Percentiles rank a stretch among this genome's conserved stretches.
Evolutionary conservation across 2,113 vertebrate species (phyloP).

Genomic region (Cercopithecus mona): DNA sequence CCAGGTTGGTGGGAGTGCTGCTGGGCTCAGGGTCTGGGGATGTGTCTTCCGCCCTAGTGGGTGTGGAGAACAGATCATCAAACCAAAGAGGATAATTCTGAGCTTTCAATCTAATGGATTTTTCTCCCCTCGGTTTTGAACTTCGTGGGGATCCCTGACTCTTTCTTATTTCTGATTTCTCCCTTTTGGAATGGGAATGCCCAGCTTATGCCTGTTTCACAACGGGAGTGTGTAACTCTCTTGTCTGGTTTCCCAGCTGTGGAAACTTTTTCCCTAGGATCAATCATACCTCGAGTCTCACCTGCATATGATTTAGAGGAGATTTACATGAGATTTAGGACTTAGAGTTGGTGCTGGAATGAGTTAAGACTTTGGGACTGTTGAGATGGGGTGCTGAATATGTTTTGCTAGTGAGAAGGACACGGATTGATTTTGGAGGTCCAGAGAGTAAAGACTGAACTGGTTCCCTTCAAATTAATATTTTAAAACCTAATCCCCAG

Average conservation of each 20-base stretch:
- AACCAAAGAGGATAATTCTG: too few relatives aligned
- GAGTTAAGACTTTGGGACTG: background rate
- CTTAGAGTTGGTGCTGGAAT: background rate
- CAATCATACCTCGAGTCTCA: background rate
- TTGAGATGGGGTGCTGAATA: background rate
- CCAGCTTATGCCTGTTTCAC: background rate
- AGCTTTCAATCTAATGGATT: background rate
- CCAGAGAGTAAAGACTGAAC: background rate
- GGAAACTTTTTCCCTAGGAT: background rate
- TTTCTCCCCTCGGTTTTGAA: background rate
- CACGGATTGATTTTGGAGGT: background rate
- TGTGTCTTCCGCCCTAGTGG: fast-evolving
- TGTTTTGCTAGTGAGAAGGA: background rate
- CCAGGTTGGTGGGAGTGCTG: background rate
- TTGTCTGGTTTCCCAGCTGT: background rate
- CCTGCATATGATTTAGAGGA: background rate
- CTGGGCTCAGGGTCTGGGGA: too few relatives aligned
- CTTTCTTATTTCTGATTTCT: background rate
- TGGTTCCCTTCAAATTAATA: background rate
- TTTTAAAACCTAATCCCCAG: background rate
- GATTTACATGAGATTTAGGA: background rate
- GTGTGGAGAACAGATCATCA: background rate
- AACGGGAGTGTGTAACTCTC: background rate
- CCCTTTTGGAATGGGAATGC: background rate
- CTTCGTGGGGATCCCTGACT: background rate